phyloP scores from a whole-genome alignment of 35 echinoderm and acorn worm genomes.

The Apostichopus parvimensis region DNA sequence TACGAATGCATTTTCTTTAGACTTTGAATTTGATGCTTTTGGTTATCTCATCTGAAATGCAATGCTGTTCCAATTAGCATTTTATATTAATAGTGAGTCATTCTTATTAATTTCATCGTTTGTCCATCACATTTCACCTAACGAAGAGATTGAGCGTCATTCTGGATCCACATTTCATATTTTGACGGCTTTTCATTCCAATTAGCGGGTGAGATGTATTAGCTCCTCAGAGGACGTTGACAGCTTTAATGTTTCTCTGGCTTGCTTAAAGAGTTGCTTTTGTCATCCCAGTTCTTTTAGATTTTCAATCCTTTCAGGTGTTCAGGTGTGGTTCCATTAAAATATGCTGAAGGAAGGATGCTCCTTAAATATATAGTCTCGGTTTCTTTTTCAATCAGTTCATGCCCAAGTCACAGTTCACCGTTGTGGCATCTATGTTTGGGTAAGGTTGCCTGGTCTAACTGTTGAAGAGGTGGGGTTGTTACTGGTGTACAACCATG shows the following conservation, averaged over 20 bases:
- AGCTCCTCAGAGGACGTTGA: not conserved
- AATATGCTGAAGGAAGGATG: too few relatives aligned
- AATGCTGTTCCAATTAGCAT: slow-evolving; percentile 21
- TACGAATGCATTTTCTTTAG: not conserved
- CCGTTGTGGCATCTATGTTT: too few relatives aligned
- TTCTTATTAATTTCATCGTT: not conserved
- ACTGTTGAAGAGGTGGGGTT: too few relatives aligned
- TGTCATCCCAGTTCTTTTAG: not conserved
- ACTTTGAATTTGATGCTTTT: not conserved
- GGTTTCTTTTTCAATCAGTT: too few relatives aligned
- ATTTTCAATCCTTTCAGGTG: not conserved
- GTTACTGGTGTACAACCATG: too few relatives aligned
- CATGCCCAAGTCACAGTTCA: too few relatives aligned
- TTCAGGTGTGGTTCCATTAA: not conserved
- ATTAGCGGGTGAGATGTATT: not conserved
- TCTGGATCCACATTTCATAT: not conserved
- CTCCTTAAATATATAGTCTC: too few relatives aligned
- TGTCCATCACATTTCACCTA: slow-evolving; percentile 20
- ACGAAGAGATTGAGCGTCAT: not conserved
- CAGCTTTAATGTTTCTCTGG: not conserved
- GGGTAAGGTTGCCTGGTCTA: too few relatives aligned
- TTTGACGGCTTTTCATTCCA: slow-evolving; percentile 1
- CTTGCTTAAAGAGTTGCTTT: not conserved
- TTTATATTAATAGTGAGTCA: slow-evolving; percentile 44
- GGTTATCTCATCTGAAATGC: not conserved